A percentile compares a stretch with the other conserved stretches of the same genome.
phyloP scores from a whole-genome alignment of 2,113 vertebrate genomes.

The Sinocyclocheilus grahami region DNA sequence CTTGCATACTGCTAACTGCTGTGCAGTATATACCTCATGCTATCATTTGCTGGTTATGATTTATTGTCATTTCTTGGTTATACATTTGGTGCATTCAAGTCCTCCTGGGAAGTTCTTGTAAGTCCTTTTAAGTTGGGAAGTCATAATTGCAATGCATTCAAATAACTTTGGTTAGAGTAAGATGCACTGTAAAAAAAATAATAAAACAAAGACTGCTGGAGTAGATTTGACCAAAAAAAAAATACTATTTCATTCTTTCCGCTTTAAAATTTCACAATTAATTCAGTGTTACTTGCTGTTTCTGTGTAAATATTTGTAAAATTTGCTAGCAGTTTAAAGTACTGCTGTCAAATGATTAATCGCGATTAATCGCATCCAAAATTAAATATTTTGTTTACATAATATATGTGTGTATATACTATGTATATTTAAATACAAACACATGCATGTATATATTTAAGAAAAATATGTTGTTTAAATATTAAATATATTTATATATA shows the following conservation, averaged over 20 bases:
- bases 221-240: too few species aligned
- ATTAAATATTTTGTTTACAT: too few species aligned
- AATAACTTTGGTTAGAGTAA: not conserved
- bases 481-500: too few species aligned
- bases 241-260: too few species aligned
- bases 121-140: not conserved
- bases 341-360: too few species aligned
- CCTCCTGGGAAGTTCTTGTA: not conserved
- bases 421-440: too few species aligned
- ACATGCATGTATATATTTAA: too few species aligned
- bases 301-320: not conserved
- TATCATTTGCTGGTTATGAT: not conserved
- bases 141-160: not conserved
- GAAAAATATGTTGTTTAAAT: too few species aligned
- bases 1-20: not conserved
- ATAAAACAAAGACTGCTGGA: too few species aligned
- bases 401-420: too few species aligned
- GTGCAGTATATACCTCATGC: too few species aligned
- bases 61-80: not conserved
- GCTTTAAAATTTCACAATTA: not conserved
- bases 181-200: not conserved
- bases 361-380: too few species aligned
- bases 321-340: not conserved
- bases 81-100: not conserved
- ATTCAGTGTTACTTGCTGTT: not conserved